Percentiles rank a stretch among this genome's conserved stretches.
Conservation (phyloP, 1,140 invertebrate genomes). For the Drosophila melanica region DNA sequence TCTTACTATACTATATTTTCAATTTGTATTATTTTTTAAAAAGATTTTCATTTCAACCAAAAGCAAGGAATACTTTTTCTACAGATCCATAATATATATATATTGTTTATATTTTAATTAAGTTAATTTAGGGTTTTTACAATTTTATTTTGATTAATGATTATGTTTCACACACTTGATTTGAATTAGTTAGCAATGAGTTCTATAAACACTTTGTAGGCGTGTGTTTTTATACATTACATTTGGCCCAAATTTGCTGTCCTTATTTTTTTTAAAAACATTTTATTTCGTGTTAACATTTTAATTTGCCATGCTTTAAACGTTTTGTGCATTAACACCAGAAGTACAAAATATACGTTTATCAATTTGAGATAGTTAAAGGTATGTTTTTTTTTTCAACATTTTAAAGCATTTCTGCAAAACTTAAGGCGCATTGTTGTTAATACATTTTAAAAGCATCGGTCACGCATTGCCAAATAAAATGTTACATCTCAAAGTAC, state of each 20-base stretch:
- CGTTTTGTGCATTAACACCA: constrained; percentile 69
- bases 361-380: constrained; percentile 68
- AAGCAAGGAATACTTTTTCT: constrained; percentile 1
- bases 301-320: constrained; percentile 72
- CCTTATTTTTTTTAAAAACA: constrained; percentile 27
- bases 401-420: constrained; percentile 62
- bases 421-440: constrained; percentile 68
- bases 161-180: constrained; percentile 13
- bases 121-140: background rate
- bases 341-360: constrained; percentile 66
- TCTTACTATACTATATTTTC: constrained; percentile 52
- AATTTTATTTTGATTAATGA: constrained; percentile 15
- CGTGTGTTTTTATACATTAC: constrained; percentile 26
- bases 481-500: constrained; percentile 46
- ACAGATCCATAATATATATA: constrained; percentile 13
- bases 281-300: constrained; percentile 35
- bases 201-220: constrained; percentile 29
- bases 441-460: constrained; percentile 60
- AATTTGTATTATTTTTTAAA: constrained; percentile 10
- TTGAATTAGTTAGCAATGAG: constrained; percentile 19
- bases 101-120: background rate
- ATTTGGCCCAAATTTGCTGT: constrained; percentile 22
- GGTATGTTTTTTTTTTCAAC: constrained; percentile 61
- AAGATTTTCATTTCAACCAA: background rate
- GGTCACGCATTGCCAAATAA: constrained; percentile 75